phyloP scores from a whole-genome alignment of 2,797 vertebrate genomes.

The Apodemus agrarius region DNA sequence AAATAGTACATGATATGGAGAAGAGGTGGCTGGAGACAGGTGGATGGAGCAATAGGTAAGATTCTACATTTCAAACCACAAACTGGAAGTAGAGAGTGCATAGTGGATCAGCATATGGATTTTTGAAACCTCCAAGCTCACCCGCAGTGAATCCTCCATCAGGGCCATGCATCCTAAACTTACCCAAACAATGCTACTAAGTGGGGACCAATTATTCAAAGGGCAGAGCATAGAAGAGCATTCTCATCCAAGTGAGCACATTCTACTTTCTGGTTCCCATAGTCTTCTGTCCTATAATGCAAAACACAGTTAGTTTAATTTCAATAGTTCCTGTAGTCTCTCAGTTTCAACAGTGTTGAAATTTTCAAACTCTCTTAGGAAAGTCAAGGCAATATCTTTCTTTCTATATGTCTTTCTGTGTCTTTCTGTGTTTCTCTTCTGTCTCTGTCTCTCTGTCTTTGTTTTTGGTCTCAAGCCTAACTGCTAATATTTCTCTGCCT shows the following conservation, averaged over 20 bases:
- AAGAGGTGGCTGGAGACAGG: neutral
- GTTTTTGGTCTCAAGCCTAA: neutral
- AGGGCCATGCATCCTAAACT: neutral
- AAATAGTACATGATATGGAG: neutral
- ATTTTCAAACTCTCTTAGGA: neutral
- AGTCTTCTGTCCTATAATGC: neutral
- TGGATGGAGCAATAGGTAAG: too few relatives aligned
- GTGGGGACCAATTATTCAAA: neutral
- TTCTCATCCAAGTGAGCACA: neutral
- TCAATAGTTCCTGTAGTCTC: neutral
- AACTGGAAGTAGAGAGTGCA: neutral
- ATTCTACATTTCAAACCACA: neutral
- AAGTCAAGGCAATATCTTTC: neutral
- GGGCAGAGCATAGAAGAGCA: neutral
- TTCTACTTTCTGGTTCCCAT: neutral
- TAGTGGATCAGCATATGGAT: neutral
- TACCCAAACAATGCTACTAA: neutral
- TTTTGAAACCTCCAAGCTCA: neutral
- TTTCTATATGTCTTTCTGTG: neutral
- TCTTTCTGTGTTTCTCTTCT: neutral
- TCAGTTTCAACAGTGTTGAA: neutral
- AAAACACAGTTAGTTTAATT: neutral
- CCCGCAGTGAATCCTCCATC: neutral
- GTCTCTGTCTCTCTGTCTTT: neutral
- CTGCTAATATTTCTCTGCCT: too few relatives aligned